Base-by-base conservation (phyloP, 2,888 invertebrate species). In the Tortricodes alternella region DNA sequence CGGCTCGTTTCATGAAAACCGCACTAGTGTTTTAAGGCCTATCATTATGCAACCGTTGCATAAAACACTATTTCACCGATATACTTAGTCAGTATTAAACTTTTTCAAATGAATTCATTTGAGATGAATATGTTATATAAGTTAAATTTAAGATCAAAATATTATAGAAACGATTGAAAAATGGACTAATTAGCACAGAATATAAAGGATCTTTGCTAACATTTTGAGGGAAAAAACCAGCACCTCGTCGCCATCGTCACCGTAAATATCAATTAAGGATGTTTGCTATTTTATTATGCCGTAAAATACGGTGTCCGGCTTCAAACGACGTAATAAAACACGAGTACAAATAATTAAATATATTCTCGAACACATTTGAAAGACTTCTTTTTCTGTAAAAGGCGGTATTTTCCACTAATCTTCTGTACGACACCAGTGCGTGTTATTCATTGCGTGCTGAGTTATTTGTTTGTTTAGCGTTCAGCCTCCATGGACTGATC, bases 191-290 rank as follows among this genome's bases (percentile, higher is more conserved):
- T n/a, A n/a, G n/a, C n/a, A n/a, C n/a, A n/a, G n/a, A n/a, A n/a
- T n/a, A n/a, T n/a, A n/a, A n/a, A n/a, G n/a, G n/a, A 38, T 38
- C 11, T 37, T 43, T 19, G 15, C n/a, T 32, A 43, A 15, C 11
- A 29, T 38, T 16, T 15, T 29, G 16, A 37, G 62, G n/a, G 60
- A 61, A 62, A 65, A 62, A 59, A 48, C 62, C 48, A 15, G 44
- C 43, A 21, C 37, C n/a, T 32, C 13, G 44, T 52, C 51, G 60
- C 46, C 58, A 58, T 49, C 62, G 57, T 57, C 55, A 60, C 64
- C 68, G 63, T 74, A 70, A 74, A 74, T 73, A 73, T 70, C 72
- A 74, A 73, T 74, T 72, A 64, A 62, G 64, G 67, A 65, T 61
- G 62, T 70, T 62, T 59, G 59, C 63, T 59, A 65, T 69, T 74